phyloP scores from a whole-genome alignment of 2,888 invertebrate genomes.

The Amphipyra berbera region DNA sequence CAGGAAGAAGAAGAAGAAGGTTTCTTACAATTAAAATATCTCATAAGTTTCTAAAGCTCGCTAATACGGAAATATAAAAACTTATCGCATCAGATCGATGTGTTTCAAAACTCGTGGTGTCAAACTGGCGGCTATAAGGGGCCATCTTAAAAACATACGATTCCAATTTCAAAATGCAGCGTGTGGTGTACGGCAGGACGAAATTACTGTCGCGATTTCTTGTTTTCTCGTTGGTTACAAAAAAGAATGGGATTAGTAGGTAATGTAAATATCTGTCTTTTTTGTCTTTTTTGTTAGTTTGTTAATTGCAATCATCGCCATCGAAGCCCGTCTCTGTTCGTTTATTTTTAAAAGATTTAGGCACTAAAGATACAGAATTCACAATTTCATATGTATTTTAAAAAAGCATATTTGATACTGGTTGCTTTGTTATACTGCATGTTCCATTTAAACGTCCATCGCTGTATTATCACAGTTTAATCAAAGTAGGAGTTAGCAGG shows the following conservation, averaged over 20 bases:
- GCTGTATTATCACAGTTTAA: background rate
- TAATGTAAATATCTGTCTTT: too few relatives aligned
- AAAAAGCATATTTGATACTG: too few relatives aligned
- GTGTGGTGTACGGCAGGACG: constrained; percentile 62
- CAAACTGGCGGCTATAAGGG: constrained; percentile 79
- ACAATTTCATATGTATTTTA: too few relatives aligned
- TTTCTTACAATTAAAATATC: background rate
- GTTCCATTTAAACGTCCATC: too few relatives aligned
- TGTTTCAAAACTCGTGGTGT: constrained; percentile 59
- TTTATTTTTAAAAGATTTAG: too few relatives aligned
- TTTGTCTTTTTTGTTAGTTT: too few relatives aligned
- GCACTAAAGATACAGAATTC: too few relatives aligned
- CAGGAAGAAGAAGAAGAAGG: too few relatives aligned
- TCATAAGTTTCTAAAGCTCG: constrained; percentile 22
- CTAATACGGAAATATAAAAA: constrained; percentile 50
- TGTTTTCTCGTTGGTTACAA: background rate
- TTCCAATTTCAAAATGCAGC: constrained; percentile 82
- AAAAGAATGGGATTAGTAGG: too few relatives aligned
- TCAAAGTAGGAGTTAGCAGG: background rate
- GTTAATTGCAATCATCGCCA: too few relatives aligned
- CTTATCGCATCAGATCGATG: constrained; percentile 43
- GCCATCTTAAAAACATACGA: constrained; percentile 85
- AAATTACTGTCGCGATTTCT: constrained; percentile 60
- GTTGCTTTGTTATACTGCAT: too few relatives aligned
- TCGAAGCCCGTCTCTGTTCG: too few relatives aligned